Evolutionary conservation across 2,888 invertebrate species (phyloP).

Genomic region (Cybosia mesomella): DNA sequence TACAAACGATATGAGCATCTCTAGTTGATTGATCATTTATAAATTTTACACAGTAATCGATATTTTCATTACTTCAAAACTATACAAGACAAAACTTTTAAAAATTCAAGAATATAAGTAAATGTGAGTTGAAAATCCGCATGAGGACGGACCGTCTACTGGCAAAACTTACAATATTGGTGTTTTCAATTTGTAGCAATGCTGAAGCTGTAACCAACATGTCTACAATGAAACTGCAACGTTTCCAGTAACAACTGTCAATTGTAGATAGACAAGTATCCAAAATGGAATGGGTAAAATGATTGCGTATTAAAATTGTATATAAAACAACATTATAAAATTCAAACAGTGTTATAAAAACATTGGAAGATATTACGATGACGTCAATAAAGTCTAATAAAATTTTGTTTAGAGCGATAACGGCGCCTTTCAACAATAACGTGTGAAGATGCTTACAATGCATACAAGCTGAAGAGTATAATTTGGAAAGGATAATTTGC

Average conservation of each 20-base stretch:
- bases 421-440: constrained; percentile 16
- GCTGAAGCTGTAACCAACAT: constrained; percentile 51
- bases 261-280: constrained; percentile 39
- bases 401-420: constrained; percentile 22
- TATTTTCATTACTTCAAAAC: constrained; percentile 31
- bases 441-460: constrained; percentile 1
- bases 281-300: constrained; percentile 77
- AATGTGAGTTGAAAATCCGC: constrained; percentile 68
- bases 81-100: constrained; percentile 18
- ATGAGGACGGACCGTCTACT: constrained; percentile 76
- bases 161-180: constrained; percentile 74
- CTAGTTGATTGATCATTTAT: constrained; percentile 19
- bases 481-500: background rate
- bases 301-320: constrained; percentile 77
- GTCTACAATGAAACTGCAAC: constrained; percentile 29
- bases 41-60: background rate
- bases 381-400: constrained; percentile 22
- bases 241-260: constrained; percentile 24
- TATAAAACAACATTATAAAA: constrained; percentile 65
- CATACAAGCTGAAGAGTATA: background rate
- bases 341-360: constrained; percentile 36
- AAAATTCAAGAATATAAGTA: constrained; percentile 14
- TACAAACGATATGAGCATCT: constrained; percentile 29
- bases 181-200: constrained; percentile 69
- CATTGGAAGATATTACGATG: constrained; percentile 33